Base-by-base conservation (phyloP, 1,140 invertebrate genomes). In the Bombus turneri region DNA sequence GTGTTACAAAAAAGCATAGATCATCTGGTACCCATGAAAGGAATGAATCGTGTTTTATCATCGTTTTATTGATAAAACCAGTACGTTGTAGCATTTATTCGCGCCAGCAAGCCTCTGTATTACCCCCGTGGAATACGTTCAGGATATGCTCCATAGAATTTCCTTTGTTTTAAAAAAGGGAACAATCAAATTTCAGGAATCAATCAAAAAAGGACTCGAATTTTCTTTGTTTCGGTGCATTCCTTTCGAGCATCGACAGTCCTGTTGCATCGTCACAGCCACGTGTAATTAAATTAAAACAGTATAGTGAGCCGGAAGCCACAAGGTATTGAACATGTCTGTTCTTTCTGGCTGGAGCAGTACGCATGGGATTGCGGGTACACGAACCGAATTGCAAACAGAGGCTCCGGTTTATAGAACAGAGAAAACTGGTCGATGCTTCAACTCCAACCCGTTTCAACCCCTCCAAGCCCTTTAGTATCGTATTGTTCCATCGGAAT, bases 401-500 rank as follows among this genome's bases (percentile, higher is more conserved):
- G 76, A 39, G 69, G 39, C 34, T 64, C 43, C 69, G 72, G 83
- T 91, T 89, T 81, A 82, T 91, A 73, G 86, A 82, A 89, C 83
- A 57, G 66, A 87, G 86, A 87, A 88, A 87, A 88, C 85, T 83
- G 81, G 34, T 71, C 78, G 41, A 47, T 57, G 39, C 13, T 86
- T 37, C 81, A 39, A 53, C 31, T 82, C 64, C 31, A 34, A 9
- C 6, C 64, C 69, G 18, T 15, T 22, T 75, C 18, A 6, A 6
- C 5, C 74, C 25, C 37, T 25, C 2, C 34, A 69, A 73, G 59
- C 13, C 53, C 68, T 64, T 86, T 88, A 68, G 85, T 88, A 85
- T 88, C 69, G 84, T 78, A 91, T 91, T 90, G 91, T 92, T 89
- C 86, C 59, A 87, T 85, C 72, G 81, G 78, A 85, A 90, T 91